Percentiles rank a stretch among this genome's conserved stretches.
phyloP scores from a whole-genome alignment of 2,888 invertebrate species.

The Dryococelus australis region DNA sequence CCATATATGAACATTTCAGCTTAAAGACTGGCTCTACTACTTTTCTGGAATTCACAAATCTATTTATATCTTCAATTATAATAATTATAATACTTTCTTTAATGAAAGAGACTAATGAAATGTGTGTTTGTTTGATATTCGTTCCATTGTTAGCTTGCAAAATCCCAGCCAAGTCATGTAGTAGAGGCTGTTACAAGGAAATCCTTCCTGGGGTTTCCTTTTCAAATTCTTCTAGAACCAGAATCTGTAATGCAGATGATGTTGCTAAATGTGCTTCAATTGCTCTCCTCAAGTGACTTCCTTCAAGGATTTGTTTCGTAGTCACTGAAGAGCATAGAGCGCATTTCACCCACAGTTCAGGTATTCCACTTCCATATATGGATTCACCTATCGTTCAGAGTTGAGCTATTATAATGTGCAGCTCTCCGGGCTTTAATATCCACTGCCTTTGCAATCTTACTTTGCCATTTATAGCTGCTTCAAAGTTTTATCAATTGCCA shows the following conservation, averaged over 20 bases:
- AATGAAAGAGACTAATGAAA: no score
- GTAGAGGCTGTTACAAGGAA: background rate
- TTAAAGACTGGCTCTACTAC: no score
- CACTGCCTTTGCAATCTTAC: background rate
- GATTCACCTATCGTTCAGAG: background rate
- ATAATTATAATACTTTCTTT: no score
- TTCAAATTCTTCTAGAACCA: slow-evolving; percentile 6
- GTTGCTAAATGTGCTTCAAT: slow-evolving; percentile 5
- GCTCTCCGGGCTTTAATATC: background rate
- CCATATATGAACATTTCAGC: no score
- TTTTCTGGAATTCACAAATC: no score
- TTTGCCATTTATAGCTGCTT: background rate
- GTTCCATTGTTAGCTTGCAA: background rate
- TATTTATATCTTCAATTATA: no score
- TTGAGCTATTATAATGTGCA: slow-evolving; percentile 4
- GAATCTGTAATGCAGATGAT: background rate
- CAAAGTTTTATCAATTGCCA: background rate
- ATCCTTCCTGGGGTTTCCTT: background rate
- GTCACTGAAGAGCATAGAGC: background rate
- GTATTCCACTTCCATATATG: background rate
- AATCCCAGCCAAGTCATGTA: background rate
- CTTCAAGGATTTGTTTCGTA: slow-evolving; percentile 12
- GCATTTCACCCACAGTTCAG: background rate
- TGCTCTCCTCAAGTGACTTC: background rate
- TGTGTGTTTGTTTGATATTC: background rate